Conservation (phyloP, 1,140 invertebrate species). For the Campoletis sonorensis region DNA sequence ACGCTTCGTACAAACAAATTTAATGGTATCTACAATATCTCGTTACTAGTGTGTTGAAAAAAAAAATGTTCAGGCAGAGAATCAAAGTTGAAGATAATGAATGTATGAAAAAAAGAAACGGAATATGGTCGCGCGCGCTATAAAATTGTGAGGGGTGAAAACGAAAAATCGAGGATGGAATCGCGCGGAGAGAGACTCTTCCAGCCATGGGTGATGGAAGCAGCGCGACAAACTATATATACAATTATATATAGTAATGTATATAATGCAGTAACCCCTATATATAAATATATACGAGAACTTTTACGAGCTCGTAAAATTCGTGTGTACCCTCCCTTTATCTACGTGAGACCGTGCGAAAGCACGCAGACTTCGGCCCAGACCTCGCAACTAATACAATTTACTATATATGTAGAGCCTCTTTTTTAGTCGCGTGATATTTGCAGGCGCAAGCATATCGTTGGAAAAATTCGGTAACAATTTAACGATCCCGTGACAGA, state of each 20-base stretch:
- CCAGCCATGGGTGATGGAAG: not conserved
- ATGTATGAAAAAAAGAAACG: conserved; percentile 1
- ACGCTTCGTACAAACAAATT: no score
- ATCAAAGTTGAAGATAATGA: conserved; percentile 1
- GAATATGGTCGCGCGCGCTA: not conserved
- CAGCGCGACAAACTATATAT: not conserved
- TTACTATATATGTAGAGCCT: not conserved
- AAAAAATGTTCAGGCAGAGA: no score
- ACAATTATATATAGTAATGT: not conserved
- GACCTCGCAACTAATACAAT: conserved; percentile 23
- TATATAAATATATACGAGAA: not conserved
- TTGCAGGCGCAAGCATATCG: conserved; percentile 26
- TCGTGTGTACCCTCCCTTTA: conserved; percentile 59
- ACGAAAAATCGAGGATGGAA: conserved; percentile 1
- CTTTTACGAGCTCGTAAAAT: conserved; percentile 67
- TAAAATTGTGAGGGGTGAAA: conserved; percentile 3
- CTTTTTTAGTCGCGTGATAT: conserved; percentile 30
- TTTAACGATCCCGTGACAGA: conserved; percentile 39
- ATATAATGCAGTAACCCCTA: not conserved
- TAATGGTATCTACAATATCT: no score
- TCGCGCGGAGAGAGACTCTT: conserved; percentile 1
- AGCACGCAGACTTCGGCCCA: conserved; percentile 15
- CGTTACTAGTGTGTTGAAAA: no score
- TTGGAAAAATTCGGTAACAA: conserved; percentile 40
- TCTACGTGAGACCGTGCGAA: conserved; percentile 57